Percentiles rank a stretch among this genome's conserved stretches.
These are phyloP conservation scores for Saguinus midas DNA, from an alignment of 2,113 vertebrate genomes.

Conservation along the genomic window DNA sequence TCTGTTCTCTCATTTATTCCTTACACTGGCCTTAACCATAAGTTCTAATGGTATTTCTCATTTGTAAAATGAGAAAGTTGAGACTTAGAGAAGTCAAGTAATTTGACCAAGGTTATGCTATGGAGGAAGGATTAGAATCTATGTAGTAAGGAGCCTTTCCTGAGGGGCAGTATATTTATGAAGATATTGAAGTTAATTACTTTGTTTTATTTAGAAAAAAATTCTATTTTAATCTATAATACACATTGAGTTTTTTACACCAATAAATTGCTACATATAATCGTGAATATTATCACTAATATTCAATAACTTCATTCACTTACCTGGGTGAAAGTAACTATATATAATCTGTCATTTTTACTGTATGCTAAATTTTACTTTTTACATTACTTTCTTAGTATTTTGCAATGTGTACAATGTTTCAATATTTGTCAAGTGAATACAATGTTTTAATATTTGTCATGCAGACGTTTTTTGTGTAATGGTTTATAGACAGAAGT, in stretches of 20 bases:
- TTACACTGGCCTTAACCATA: neutral
- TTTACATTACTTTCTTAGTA: neutral
- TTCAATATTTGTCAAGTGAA: neutral
- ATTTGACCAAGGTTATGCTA: neutral
- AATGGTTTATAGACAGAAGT: neutral
- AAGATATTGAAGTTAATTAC: neutral
- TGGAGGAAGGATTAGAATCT: neutral
- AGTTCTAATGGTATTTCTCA: neutral
- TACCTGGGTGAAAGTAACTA: neutral
- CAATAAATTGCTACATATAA: neutral
- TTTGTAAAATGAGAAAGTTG: neutral
- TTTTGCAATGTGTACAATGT: neutral
- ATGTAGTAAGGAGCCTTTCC: neutral
- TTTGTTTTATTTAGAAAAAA: neutral
- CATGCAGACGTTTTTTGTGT: neutral
- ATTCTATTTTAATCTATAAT: neutral
- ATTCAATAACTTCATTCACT: neutral
- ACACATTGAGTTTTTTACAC: neutral
- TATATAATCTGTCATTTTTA: neutral
- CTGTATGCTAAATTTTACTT: neutral
- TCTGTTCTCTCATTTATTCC: neutral
- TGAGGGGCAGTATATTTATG: neutral
- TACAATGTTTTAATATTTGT: neutral
- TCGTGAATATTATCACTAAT: slow-evolving; percentile 1
- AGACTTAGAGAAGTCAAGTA: neutral